These are phyloP conservation scores for Jaculus jaculus DNA, from an alignment of 2,113 vertebrate species.

Conservation along the genomic window DNA sequence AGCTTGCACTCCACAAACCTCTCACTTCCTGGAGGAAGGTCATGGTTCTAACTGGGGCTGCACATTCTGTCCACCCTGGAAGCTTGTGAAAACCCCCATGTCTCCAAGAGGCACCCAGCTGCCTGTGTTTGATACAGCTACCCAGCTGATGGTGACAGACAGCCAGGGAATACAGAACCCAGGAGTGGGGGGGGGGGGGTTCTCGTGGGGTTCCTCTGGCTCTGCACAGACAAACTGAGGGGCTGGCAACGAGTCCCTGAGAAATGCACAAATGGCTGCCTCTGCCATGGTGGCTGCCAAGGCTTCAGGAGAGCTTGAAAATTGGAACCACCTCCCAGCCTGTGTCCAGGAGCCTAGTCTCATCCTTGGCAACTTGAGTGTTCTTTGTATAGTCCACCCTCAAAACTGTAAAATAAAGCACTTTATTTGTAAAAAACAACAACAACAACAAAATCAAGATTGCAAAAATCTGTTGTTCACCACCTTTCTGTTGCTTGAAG, in stretches of 20 bases:
- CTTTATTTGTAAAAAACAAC: neutral
- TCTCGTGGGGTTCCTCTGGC: neutral
- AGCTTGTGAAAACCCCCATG: neutral
- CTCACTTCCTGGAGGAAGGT: neutral
- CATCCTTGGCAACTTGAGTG: neutral
- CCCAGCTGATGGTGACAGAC: neutral
- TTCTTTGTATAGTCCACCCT: neutral
- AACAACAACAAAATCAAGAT: neutral
- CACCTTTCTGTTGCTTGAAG: constrained; percentile 49
- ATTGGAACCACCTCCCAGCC: neutral
- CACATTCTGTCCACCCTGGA: neutral
- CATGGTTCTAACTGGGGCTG: neutral
- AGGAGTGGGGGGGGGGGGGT: neutral
- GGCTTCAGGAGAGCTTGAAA: neutral
- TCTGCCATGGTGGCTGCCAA: neutral
- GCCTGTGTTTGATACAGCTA: neutral
- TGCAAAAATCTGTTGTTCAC: constrained; percentile 29
- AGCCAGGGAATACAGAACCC: neutral
- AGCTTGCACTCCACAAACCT: neutral
- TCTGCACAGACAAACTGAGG: neutral
- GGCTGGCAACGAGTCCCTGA: neutral
- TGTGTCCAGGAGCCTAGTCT: neutral
- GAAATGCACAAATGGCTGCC: neutral
- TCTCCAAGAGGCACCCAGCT: neutral
- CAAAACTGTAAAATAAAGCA: too few species aligned